A percentile compares a stretch with the other conserved stretches of the same genome.
These are phyloP conservation scores for Sebastes variabilis DNA, from an alignment of 2,797 vertebrate species.

Conservation along the genomic window DNA sequence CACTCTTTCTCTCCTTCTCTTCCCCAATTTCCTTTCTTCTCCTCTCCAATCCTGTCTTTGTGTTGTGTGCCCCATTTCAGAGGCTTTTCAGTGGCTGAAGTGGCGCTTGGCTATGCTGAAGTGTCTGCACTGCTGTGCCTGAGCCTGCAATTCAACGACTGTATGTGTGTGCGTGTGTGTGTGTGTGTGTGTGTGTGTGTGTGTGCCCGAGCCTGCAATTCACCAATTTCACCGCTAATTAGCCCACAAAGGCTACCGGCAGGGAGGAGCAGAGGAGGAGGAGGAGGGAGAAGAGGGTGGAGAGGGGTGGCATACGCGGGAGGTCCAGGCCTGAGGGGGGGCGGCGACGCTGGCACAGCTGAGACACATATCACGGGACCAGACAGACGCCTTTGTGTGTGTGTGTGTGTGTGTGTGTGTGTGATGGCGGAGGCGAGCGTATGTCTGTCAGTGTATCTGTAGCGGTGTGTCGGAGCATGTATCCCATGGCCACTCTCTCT, in stretches of 20 bases:
- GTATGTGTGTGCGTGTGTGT: slow-evolving; percentile 34
- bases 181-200: slow-evolving; percentile 11
- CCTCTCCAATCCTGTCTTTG: slow-evolving; percentile 71
- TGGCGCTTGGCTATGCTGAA: slow-evolving; percentile 85
- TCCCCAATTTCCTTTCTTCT: slow-evolving; percentile 55
- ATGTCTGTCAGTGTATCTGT: slow-evolving; percentile 44
- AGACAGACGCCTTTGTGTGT: slow-evolving; percentile 57
- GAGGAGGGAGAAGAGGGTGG: slow-evolving; percentile 50
- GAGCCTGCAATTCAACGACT: slow-evolving; percentile 82
- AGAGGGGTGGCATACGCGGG: slow-evolving; percentile 71
- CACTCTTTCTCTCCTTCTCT: slow-evolving; percentile 38
- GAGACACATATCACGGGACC: slow-evolving; percentile 81
- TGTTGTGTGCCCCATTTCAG: slow-evolving; percentile 75
- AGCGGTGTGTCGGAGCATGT: slow-evolving; percentile 43
- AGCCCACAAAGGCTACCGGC: slow-evolving; percentile 85
- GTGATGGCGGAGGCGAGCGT: slow-evolving; percentile 22
- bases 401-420: slow-evolving; percentile 33
- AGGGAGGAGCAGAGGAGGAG: slow-evolving; percentile 73
- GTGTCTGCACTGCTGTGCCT: slow-evolving; percentile 83
- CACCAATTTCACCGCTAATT: slow-evolving; percentile 89
- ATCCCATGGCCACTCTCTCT: slow-evolving; percentile 38
- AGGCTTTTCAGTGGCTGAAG: slow-evolving; percentile 84
- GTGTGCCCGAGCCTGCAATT: slow-evolving; percentile 85
- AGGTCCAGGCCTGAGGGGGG: slow-evolving; percentile 75
- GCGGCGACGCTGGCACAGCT: slow-evolving; percentile 79